Percentiles rank a stretch among this genome's conserved stretches.
Conservation (phyloP, 2,888 invertebrate species). For the Pegoplata infirma region DNA sequence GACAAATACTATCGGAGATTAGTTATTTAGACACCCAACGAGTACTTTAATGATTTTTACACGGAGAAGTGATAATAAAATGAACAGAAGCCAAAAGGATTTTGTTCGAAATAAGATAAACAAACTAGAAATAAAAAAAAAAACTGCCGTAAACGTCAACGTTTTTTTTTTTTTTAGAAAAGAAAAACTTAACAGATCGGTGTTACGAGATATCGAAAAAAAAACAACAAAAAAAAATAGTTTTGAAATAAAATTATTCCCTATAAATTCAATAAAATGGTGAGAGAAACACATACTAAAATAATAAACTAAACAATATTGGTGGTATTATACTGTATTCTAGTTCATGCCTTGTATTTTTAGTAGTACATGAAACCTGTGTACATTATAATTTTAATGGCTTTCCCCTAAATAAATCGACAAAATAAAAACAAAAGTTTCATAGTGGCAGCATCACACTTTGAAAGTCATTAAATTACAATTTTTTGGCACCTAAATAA, state of each 20-base stretch:
- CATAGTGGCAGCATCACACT: conserved; percentile 49
- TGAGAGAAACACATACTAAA: conserved; percentile 23
- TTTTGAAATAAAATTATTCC: conserved; percentile 12
- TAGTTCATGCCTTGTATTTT: not conserved
- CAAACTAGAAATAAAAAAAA: conserved; percentile 24
- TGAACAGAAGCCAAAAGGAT: conserved; percentile 62
- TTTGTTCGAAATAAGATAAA: conserved; percentile 53
- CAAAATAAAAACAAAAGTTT: conserved; percentile 8
- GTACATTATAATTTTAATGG: conserved; percentile 12
- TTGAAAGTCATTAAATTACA: conserved; percentile 43
- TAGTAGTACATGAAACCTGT: conserved; percentile 35
- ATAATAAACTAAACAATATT: conserved; percentile 27
- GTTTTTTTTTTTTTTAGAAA: conserved; percentile 22
- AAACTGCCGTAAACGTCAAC: conserved; percentile 52
- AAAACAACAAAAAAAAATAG: conserved; percentile 1
- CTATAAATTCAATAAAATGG: conserved; percentile 29
- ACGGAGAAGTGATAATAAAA: conserved; percentile 55
- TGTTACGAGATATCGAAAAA: not conserved
- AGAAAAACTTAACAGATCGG: conserved; percentile 26
- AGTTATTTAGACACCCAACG: conserved; percentile 26
- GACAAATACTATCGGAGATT: not conserved
- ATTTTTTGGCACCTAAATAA: conserved; percentile 39
- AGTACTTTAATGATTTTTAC: conserved; percentile 49
- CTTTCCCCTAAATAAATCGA: conserved; percentile 35
- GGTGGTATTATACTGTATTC: not conserved